Evolutionary conservation across 2,113 vertebrate species (phyloP), one percentile per base, ranked within the genome.

Genomic region (Microtus ochrogaster): DNA sequence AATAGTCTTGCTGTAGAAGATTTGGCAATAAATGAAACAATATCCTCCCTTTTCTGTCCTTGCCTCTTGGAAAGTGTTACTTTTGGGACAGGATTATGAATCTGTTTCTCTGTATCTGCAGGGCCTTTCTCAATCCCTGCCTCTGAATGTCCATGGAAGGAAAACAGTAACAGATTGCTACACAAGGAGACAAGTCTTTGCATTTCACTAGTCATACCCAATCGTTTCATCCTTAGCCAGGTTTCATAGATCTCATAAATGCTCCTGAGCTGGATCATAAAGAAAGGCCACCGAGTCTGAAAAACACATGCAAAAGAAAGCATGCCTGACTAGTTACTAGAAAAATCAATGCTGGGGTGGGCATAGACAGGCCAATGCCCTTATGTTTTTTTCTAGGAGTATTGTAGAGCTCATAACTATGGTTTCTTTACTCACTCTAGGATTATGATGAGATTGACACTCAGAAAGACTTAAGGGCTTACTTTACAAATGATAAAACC

Each of bases 191-290:
- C 8, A 82, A 85, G 55, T 16, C 22, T 41, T 85, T 87, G 93
- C 88, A 36, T 79, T 96, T 81, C 30, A 11, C 44, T 82, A 70
- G 44, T 88, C 86, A 49, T 26, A 55, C 63, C 78, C 68, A 96
- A 87, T 72, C 65, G 36, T 81, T 72, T 77, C 52, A 61, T 90
- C 21, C 39, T 30, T 26, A 96, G 63, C 26, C 17, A 28, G 39
- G 21, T 78, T 94, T 78, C 74, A 86, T 68, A 92, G 3, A 55
- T 47, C 82, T 92, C 58, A 7, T 77, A 74, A 90, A 97, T 94
- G 88, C 85, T 61, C n/a, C 72, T 72, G 21, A 74, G 89, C 77
- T 72, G 2, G 7, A 63, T 78, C n/a, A 49, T 33, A 65, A 91
- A 5, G 4, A 4, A 81, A 55, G 47, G 28, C 88, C 94, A 13